Conservation (phyloP, 2,888 invertebrate species). For the Meteorus colon region DNA sequence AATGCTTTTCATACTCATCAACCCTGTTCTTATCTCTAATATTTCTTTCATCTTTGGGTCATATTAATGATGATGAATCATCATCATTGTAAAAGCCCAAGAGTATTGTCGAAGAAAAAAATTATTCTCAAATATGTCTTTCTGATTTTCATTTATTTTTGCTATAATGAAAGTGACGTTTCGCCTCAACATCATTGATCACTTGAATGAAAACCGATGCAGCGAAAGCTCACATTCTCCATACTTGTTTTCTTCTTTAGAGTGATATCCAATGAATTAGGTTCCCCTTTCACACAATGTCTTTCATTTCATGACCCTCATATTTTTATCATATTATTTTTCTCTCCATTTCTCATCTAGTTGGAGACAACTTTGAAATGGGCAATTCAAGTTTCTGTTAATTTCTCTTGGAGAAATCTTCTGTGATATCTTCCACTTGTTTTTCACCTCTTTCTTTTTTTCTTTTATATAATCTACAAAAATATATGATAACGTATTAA, state of each 20-base stretch:
- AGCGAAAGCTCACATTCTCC: slow-evolving; percentile 29
- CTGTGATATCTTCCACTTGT: slow-evolving; percentile 19
- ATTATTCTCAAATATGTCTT: too few relatives aligned
- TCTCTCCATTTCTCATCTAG: slow-evolving; percentile 19
- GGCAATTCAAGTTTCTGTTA: slow-evolving; percentile 33
- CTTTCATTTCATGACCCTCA: slow-evolving; percentile 23
- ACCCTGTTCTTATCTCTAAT: too few relatives aligned
- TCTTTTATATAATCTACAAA: background rate
- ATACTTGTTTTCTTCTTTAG: slow-evolving; percentile 24
- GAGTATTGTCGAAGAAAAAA: too few relatives aligned
- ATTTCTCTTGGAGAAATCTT: slow-evolving; percentile 39
- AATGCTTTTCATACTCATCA: too few relatives aligned
- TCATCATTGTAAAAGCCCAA: too few relatives aligned
- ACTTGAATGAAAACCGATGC: slow-evolving; percentile 6
- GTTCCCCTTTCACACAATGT: slow-evolving; percentile 11
- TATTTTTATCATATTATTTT: slow-evolving; percentile 23
- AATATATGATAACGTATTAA: background rate
- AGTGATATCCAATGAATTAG: slow-evolving; percentile 30
- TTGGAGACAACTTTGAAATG: slow-evolving; percentile 37
- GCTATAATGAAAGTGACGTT: too few relatives aligned
- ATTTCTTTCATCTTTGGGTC: too few relatives aligned
- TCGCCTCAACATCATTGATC: slow-evolving; percentile 1
- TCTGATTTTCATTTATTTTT: too few relatives aligned
- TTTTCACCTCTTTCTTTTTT: slow-evolving; percentile 17
- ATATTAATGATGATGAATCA: too few relatives aligned